Percentiles rank a stretch among this genome's conserved stretches.
phyloP scores from a whole-genome alignment of 2,797 vertebrate genomes.

The Pipistrellus pygmaeus region DNA sequence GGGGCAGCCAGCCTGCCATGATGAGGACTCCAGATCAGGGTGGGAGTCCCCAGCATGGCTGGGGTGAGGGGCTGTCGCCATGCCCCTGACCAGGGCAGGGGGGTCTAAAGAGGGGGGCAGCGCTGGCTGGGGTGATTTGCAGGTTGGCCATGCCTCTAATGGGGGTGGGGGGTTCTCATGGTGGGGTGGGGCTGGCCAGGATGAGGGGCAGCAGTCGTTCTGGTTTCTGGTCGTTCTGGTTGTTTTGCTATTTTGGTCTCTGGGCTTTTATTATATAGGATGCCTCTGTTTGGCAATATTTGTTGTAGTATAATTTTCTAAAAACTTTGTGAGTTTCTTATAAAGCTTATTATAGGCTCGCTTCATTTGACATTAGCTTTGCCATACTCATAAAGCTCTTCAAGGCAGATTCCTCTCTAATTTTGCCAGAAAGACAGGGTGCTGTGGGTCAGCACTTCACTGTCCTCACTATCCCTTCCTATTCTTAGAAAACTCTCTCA shows the following conservation, averaged over 20 bases:
- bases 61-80: no score
- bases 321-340: slow-evolving; percentile 14
- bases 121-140: no score
- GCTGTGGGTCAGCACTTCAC: not conserved
- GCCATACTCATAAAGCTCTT: not conserved
- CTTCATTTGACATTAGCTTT: not conserved
- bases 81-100: no score
- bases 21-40: no score
- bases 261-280: no score
- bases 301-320: not conserved
- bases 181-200: fast-evolving
- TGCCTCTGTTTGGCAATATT: not conserved
- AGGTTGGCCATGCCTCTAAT: no score
- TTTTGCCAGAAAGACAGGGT: not conserved
- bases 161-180: no score
- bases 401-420: not conserved
- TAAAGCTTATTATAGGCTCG: not conserved
- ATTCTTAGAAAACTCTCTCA: not conserved
- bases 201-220: no score
- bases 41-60: no score
- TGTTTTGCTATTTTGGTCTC: no score
- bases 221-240: no score
- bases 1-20: no score
- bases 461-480: not conserved
- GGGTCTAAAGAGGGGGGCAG: fast-evolving